Base-by-base conservation (phyloP, 2,113 vertebrate genomes). In the Acanthochromis polyacanthus region DNA sequence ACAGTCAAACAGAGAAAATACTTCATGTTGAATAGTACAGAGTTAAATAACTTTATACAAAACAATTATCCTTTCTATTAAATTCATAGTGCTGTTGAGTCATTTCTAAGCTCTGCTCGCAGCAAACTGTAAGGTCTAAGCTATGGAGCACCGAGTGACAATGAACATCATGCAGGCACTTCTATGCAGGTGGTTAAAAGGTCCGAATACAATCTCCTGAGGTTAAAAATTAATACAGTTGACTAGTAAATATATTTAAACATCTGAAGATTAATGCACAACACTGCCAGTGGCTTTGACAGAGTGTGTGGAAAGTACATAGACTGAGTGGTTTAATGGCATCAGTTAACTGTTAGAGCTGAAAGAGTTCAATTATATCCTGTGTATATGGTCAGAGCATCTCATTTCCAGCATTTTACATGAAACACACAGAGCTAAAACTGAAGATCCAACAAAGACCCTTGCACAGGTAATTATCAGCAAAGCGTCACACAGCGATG, bases 101-200 rank as follows among this genome's bases (percentile, higher is more conserved):
- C 12, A 17, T 65, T 50, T 38, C 25, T 69, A 28, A 32, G 71
- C 60, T 79, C 46, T 46, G 46, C 10, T 25, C 51, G 63, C 48
- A 66, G 20, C 23, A 30, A 53, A 17, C 22, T 78, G 25, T 6
- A 46, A 75, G 12, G 11, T 76, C 48, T 71, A 62, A 25, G 25
- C 9, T 0, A 50, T 52, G 60, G 36, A 25, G 23, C 43, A 65
- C 40, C 7, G 67, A 59, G 0, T 23, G 14, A 81, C 38, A 48
- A 15, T 51, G 25, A 74, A 80, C 19, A 43, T 5, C 25, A 16
- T 40, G 60, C 80, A 85, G 81, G 64, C 68, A 88, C 81, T 85
- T 77, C 14, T 73, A 16, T 80, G 46, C 61, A 73, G 61, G 53
- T 3, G 22, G 15, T 50, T 32, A 50, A 4, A 77, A 45, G 45